A percentile compares a stretch with the other conserved stretches of the same genome.
phyloP scores from a whole-genome alignment of 2,113 vertebrate genomes.

The Ranitomeya imitator region DNA sequence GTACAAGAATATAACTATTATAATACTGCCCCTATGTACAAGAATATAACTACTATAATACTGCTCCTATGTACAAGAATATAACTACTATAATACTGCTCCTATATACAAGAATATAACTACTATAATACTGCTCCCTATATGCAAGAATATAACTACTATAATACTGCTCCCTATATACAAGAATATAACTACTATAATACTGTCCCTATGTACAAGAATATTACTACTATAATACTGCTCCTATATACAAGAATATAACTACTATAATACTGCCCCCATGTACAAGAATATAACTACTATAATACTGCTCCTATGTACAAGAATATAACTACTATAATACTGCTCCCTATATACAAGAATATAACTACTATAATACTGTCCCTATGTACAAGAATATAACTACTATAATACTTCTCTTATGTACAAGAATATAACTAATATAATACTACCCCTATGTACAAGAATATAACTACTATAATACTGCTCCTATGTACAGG shows the following conservation, averaged over 20 bases:
- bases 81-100: constrained; percentile 12
- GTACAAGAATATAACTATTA: neutral
- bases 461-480: no score
- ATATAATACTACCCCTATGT: no score
- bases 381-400: no score
- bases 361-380: neutral
- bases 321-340: neutral
- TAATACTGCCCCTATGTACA: neutral
- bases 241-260: no score
- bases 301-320: neutral
- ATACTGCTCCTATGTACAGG: no score
- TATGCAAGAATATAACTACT: constrained; percentile 12
- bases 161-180: neutral
- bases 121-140: neutral
- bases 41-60: no score
- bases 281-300: neutral
- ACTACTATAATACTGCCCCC: no score
- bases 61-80: neutral
- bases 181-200: constrained; percentile 1
- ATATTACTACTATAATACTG: no score
- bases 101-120: neutral
- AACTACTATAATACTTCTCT: neutral
- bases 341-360: no score
- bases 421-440: no score
- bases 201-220: neutral